phyloP scores from a whole-genome alignment of 2,888 invertebrate species.

The Caenorhabditis becei region DNA sequence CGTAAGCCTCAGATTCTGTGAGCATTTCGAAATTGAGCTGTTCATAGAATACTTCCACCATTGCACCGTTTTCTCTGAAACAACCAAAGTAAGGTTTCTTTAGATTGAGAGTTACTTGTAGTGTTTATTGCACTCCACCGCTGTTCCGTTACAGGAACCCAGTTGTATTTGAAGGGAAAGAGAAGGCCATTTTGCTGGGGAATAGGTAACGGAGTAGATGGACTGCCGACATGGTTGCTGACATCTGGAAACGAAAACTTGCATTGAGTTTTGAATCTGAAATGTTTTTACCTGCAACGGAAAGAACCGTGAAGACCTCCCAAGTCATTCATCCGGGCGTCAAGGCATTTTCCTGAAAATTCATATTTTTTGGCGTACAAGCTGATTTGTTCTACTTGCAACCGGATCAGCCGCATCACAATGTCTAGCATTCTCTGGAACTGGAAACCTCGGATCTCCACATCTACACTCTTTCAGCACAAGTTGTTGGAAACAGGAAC shows the following conservation, averaged over 20 bases:
- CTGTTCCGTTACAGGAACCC: slow-evolving; percentile 78
- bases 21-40: slow-evolving; percentile 81
- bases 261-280: no score
- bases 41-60: slow-evolving; percentile 81
- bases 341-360: slow-evolving; percentile 77
- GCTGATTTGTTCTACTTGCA: no score
- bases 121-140: slow-evolving; percentile 78
- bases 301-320: slow-evolving; percentile 75
- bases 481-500: slow-evolving; percentile 79
- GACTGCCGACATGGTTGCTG: slow-evolving; percentile 80
- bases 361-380: no score
- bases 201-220: slow-evolving; percentile 78
- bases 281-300: slow-evolving; percentile 72
- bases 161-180: slow-evolving; percentile 77
- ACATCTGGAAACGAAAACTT: slow-evolving; percentile 61
- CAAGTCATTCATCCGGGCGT: slow-evolving; percentile 73
- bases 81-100: neutral
- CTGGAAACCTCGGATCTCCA: slow-evolving; percentile 81
- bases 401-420: slow-evolving; percentile 76
- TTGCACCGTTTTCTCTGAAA: slow-evolving; percentile 80
- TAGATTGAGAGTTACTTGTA: slow-evolving; percentile 78
- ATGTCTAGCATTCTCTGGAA: slow-evolving; percentile 69
- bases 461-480: slow-evolving; percentile 78
- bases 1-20: slow-evolving; percentile 80
- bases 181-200: slow-evolving; percentile 80